These are phyloP conservation scores for Leucoraja erinaceus DNA, from an alignment of 2,113 vertebrate genomes.

Conservation along the genomic window DNA sequence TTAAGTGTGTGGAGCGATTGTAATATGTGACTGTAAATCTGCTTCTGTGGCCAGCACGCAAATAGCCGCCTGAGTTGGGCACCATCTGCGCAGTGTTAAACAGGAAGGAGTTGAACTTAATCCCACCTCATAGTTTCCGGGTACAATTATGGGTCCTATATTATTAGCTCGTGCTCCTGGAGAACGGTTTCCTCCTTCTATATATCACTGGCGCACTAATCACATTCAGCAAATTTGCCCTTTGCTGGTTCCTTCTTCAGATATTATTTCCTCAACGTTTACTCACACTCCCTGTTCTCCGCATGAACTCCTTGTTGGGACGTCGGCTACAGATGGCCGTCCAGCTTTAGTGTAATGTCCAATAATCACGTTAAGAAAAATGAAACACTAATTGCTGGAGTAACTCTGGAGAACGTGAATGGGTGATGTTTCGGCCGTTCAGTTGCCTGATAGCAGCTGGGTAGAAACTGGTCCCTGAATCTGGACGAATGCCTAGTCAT, in stretches of 20 bases:
- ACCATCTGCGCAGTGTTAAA: background rate
- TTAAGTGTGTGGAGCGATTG: too few relatives aligned
- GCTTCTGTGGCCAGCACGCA: too few relatives aligned
- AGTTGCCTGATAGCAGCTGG: too few relatives aligned
- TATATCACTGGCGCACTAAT: slow-evolving; percentile 2
- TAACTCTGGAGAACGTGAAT: too few relatives aligned
- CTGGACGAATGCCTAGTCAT: too few relatives aligned
- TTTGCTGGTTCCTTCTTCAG: background rate
- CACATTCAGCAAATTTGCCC: slow-evolving; percentile 3
- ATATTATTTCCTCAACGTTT: background rate
- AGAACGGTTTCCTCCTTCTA: slow-evolving; percentile 3
- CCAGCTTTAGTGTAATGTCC: background rate
- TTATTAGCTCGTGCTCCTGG: background rate
- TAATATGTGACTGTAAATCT: too few relatives aligned
- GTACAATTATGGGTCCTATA: slow-evolving; percentile 14
- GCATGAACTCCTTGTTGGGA: background rate
- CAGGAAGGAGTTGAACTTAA: slow-evolving; percentile 5
- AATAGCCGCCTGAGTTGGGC: too few relatives aligned
- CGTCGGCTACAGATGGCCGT: background rate
- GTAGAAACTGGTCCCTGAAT: too few relatives aligned
- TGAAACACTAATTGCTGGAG: too few relatives aligned
- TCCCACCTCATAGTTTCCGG: background rate
- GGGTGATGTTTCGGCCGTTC: too few relatives aligned
- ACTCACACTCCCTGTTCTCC: background rate
- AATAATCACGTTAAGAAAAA: background rate